Evolutionary conservation across 2,888 invertebrate species (phyloP).

Genomic region (Pasiphila rectangulata): DNA sequence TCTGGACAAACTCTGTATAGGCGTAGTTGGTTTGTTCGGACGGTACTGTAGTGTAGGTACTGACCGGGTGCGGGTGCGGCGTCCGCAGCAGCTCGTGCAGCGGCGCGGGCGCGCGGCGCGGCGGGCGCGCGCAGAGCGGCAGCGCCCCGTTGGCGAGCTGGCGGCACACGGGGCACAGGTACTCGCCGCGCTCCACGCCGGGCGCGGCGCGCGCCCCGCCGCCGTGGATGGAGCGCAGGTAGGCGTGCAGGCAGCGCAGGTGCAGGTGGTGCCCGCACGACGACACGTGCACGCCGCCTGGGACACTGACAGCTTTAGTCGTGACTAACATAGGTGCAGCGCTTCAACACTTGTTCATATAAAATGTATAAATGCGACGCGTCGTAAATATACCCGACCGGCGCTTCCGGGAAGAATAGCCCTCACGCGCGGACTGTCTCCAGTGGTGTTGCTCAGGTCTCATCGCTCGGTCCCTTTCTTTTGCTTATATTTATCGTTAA

Average conservation of each 20-base stretch:
- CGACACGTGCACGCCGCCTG: conserved; percentile 95
- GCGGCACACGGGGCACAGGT: conserved; percentile 96
- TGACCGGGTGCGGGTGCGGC: conserved; percentile 82
- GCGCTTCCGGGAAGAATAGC: no score
- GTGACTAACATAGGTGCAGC: no score
- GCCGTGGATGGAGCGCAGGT: conserved; percentile 90
- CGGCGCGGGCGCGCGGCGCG: conserved; percentile 76
- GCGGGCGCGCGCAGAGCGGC: conserved; percentile 87
- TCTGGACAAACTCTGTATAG: no score
- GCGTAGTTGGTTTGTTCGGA: no score
- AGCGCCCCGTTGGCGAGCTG: conserved; percentile 89
- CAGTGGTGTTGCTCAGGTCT: no score
- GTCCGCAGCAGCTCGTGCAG: conserved; percentile 57
- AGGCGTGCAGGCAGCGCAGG: conserved; percentile 95
- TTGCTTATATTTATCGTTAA: no score
- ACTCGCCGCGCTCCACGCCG: conserved; percentile 88
- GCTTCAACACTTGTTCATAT: no score
- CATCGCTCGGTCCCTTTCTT: no score
- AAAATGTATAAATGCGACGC: no score
- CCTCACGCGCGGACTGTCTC: no score
- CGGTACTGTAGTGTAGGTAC: conserved; percentile 1
- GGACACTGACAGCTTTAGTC: no score
- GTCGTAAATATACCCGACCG: no score
- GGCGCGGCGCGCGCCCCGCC: conserved; percentile 84
- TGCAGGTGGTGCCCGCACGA: conserved; percentile 99